These are phyloP conservation scores for Lepus europaeus DNA, from an alignment of 2,113 vertebrate genomes.

Conservation along the genomic window DNA sequence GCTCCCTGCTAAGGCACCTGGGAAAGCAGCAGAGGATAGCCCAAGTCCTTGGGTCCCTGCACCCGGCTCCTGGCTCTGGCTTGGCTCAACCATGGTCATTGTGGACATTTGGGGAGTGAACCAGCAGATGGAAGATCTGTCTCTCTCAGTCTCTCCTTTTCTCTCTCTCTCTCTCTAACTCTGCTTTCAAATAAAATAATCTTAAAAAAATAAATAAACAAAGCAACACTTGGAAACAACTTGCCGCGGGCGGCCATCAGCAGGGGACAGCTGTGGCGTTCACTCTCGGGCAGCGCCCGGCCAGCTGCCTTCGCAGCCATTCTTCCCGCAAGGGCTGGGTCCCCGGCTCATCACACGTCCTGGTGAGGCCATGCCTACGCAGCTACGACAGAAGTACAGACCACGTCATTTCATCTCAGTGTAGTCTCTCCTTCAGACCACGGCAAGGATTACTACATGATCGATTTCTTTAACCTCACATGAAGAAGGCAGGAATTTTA, in stretches of 20 bases:
- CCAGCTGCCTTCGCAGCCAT: background rate
- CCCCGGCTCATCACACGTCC: rapidly evolving
- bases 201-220: too few relatives aligned
- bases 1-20: too few relatives aligned
- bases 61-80: too few relatives aligned
- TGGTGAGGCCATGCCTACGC: rapidly evolving
- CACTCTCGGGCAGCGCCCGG: background rate
- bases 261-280: background rate
- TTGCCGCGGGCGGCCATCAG: background rate
- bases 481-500: background rate
- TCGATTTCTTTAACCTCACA: background rate
- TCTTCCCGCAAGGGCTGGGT: background rate
- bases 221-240: too few relatives aligned
- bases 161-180: too few relatives aligned
- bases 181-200: too few relatives aligned
- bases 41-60: too few relatives aligned
- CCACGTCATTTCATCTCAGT: background rate
- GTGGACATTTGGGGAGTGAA: too few relatives aligned
- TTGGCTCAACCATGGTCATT: too few relatives aligned
- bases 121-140: too few relatives aligned
- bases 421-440: background rate
- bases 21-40: too few relatives aligned
- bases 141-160: too few relatives aligned
- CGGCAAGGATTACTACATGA: background rate
- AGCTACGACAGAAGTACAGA: background rate